Conservation (phyloP, 53 echinoderm and acorn worm species). For the Patiria pectinifera region DNA sequence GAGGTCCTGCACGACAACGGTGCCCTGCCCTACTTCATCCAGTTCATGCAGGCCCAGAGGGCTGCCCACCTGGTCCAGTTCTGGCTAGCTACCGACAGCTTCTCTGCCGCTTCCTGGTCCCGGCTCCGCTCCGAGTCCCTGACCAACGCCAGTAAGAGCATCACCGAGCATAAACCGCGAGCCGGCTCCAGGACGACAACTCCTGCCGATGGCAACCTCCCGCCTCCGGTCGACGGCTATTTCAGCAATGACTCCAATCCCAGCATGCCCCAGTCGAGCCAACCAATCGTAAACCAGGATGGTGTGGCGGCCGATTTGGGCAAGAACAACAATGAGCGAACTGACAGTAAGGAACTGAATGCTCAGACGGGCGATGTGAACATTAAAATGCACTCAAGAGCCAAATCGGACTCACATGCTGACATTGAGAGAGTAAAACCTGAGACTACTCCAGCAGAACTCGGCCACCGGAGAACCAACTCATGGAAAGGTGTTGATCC, state of each 20-base stretch:
- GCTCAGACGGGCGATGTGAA: background rate
- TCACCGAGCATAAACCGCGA: constrained; percentile 41
- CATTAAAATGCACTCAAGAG: constrained; percentile 78
- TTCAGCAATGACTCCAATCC: background rate
- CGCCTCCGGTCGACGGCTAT: background rate
- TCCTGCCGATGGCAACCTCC: constrained; percentile 6
- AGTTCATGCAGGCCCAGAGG: constrained; percentile 85
- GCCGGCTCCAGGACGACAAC: background rate
- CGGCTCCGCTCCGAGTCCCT: constrained; percentile 80
- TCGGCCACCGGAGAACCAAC: constrained; percentile 76
- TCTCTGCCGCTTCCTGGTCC: constrained; percentile 91
- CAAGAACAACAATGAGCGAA: constrained; percentile 29
- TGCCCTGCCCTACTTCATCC: constrained; percentile 95
- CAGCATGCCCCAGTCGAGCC: background rate
- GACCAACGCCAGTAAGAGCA: constrained; percentile 54
- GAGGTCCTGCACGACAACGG: constrained; percentile 96
- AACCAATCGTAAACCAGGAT: background rate
- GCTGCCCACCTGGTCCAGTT: constrained; percentile 90
- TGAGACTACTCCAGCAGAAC: constrained; percentile 35
- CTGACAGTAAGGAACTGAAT: constrained; percentile 18
- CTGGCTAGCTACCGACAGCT: constrained; percentile 94
- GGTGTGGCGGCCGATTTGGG: background rate
- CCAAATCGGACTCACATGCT: constrained; percentile 83
- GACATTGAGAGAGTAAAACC: constrained; percentile 56
- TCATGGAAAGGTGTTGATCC: constrained; percentile 92